Conservation (phyloP, 1,140 invertebrate species). For the Rhagoletis pomonella region DNA sequence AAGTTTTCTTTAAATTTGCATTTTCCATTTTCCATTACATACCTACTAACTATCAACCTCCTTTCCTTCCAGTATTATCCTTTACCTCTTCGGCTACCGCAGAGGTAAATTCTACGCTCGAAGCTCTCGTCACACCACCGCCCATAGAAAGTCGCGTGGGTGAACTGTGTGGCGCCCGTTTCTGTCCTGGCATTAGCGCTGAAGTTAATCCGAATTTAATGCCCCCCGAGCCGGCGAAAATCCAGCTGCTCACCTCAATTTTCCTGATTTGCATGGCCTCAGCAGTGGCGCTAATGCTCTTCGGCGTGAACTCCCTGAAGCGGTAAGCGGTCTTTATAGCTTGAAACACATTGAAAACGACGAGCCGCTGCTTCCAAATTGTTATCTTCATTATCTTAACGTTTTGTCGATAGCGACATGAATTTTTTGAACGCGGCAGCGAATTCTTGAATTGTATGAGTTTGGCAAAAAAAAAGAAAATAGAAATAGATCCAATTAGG, state of each 20-base stretch:
- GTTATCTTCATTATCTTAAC: no score
- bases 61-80: slow-evolving; percentile 34
- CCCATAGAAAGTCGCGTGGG: slow-evolving; percentile 63
- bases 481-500: no score
- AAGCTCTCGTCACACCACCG: not conserved
- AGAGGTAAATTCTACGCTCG: not conserved
- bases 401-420: no score
- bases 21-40: not conserved
- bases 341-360: no score
- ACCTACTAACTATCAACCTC: not conserved
- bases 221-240: slow-evolving; percentile 81
- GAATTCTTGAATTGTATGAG: no score
- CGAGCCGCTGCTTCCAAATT: no score
- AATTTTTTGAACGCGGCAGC: no score
- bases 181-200: slow-evolving; percentile 78
- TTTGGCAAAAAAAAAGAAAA: not conserved
- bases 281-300: slow-evolving; percentile 84
- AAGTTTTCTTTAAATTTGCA: no score
- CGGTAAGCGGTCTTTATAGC: slow-evolving; percentile 76
- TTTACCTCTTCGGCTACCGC: not conserved
- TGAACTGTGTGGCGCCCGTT: slow-evolving; percentile 84
- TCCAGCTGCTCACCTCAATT: slow-evolving; percentile 87
- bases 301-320: slow-evolving; percentile 87
- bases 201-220: slow-evolving; percentile 80
- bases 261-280: slow-evolving; percentile 87